Conservation (phyloP, 2,888 invertebrate species). For the Tenthredo notha region DNA sequence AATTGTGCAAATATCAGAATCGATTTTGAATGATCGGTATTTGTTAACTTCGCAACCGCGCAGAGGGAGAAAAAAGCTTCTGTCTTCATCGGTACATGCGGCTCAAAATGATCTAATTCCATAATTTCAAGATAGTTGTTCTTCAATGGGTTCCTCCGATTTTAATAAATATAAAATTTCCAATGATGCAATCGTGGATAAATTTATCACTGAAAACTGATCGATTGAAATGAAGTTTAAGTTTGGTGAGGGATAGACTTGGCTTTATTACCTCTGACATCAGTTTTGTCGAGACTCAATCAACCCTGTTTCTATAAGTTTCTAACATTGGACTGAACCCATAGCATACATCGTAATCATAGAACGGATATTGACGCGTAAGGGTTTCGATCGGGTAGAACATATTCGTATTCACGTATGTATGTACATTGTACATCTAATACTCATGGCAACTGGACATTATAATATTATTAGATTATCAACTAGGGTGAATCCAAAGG, state of each 20-base stretch:
- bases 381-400: conserved; percentile 58
- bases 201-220: background rate
- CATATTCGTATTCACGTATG: background rate
- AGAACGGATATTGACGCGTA: conserved; percentile 74
- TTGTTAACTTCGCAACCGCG: background rate
- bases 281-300: conserved; percentile 22
- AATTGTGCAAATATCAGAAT: background rate
- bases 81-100: too few relatives aligned
- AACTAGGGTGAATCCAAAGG: conserved; percentile 63
- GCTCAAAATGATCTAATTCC: too few relatives aligned
- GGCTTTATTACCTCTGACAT: background rate
- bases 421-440: background rate
- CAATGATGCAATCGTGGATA: background rate
- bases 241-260: background rate
- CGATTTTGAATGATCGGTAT: background rate
- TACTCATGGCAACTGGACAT: conserved; percentile 58
- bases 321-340: background rate
- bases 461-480: conserved; percentile 69
- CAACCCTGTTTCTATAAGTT: background rate
- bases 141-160: background rate
- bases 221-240: conserved; percentile 19
- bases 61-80: too few relatives aligned
- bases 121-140: too few relatives aligned
- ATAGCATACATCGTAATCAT: conserved; percentile 61
- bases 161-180: background rate